Percentiles rank a stretch among this genome's conserved stretches.
Evolutionary conservation across 2,113 vertebrate genomes (phyloP).

Genomic region (Genyomyrus donnyi): DNA sequence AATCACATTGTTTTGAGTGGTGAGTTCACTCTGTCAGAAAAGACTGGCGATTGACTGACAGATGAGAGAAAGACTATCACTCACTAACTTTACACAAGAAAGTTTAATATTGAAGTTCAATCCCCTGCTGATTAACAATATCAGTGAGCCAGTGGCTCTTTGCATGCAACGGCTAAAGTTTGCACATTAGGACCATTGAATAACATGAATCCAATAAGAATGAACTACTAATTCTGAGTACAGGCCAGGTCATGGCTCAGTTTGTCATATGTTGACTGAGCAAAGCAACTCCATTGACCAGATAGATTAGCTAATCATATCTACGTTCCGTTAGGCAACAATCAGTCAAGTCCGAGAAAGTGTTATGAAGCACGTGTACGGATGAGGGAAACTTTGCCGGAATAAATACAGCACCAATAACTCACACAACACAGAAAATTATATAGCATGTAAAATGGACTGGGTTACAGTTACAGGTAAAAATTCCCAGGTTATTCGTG

Average conservation of each 20-base stretch:
- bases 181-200: background rate
- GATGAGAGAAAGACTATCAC: background rate
- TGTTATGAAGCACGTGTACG: background rate
- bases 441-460: background rate
- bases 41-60: background rate
- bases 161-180: background rate
- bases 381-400: background rate
- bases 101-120: background rate
- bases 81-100: background rate
- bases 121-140: background rate
- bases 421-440: background rate
- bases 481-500: background rate
- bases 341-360: background rate
- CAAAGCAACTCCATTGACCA: background rate
- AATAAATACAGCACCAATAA: background rate
- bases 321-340: background rate
- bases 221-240: background rate
- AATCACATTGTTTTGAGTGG: background rate
- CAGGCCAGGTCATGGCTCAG: background rate
- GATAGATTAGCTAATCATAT: background rate
- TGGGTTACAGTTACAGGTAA: background rate
- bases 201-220: background rate
- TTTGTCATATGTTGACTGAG: background rate
- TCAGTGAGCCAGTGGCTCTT: background rate
- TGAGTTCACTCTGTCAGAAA: background rate